Conservation (phyloP, 2,113 vertebrate genomes). For the Budorcas taxicolor region DNA sequence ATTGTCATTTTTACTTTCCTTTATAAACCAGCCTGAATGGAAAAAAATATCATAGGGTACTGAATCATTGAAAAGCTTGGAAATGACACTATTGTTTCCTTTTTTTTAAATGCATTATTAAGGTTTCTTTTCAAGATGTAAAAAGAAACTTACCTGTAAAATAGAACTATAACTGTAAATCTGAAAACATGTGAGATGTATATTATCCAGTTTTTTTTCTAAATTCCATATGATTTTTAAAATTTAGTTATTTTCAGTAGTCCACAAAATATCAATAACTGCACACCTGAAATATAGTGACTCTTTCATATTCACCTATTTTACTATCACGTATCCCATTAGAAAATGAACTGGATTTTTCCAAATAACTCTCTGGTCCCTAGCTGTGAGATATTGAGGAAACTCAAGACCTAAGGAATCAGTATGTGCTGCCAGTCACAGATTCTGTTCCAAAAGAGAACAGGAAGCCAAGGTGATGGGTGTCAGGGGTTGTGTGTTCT, state of each 20-base stretch:
- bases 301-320: not conserved
- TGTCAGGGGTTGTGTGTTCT: not conserved
- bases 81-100: not conserved
- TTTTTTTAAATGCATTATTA: constrained; percentile 2
- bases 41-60: constrained; percentile 57
- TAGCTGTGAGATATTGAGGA: not conserved
- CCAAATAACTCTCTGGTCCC: not conserved
- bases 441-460: not conserved
- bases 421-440: not conserved
- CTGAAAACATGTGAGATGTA: constrained; percentile 10
- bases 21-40: constrained; percentile 59
- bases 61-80: constrained; percentile 64
- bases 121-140: constrained; percentile 56
- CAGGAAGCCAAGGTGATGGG: not conserved
- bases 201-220: constrained; percentile 46
- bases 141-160: constrained; percentile 57
- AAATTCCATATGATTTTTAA: constrained; percentile 1
- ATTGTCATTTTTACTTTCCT: constrained; percentile 65
- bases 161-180: constrained; percentile 61
- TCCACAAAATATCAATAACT: constrained; percentile 28
- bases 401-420: not conserved
- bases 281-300: not conserved
- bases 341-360: constrained; percentile 24
- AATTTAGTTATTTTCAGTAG: constrained; percentile 38
- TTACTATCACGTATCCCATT: not conserved